Percentiles rank a stretch among this genome's conserved stretches.
phyloP scores from a whole-genome alignment of 2,888 invertebrate species.

The Hirtodrosophila trivittata region DNA sequence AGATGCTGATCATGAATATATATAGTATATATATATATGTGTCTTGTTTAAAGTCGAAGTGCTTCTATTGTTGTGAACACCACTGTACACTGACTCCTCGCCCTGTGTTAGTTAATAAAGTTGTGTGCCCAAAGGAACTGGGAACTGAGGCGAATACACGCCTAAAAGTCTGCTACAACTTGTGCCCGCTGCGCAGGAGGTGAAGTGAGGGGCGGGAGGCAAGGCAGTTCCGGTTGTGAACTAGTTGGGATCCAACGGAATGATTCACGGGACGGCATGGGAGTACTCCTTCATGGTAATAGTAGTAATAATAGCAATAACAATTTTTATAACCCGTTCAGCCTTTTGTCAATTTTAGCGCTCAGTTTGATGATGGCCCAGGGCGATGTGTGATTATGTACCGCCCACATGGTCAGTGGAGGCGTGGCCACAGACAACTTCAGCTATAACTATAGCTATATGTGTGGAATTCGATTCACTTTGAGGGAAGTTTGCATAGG shows the following conservation, averaged over 20 bases:
- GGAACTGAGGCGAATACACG: constrained; percentile 39
- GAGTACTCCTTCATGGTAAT: constrained; percentile 38
- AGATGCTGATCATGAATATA: no score
- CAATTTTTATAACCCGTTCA: constrained; percentile 73
- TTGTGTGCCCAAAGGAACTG: constrained; percentile 16
- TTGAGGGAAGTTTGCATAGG: no score
- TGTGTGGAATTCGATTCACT: no score
- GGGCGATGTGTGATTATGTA: no score
- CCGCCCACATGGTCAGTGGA: no score
- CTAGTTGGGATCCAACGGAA: constrained; percentile 23
- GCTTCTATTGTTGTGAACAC: no score
- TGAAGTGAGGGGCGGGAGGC: constrained; percentile 2
- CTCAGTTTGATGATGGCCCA: constrained; percentile 59
- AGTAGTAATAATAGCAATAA: constrained; percentile 71
- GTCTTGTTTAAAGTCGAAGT: no score
- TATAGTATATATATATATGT: no score
- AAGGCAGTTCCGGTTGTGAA: not conserved
- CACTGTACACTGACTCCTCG: no score
- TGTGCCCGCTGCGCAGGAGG: constrained; percentile 30
- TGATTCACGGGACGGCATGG: constrained; percentile 50
- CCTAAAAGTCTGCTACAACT: constrained; percentile 50
- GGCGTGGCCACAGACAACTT: no score
- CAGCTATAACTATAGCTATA: no score
- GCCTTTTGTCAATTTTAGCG: constrained; percentile 63
- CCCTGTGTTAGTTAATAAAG: constrained; percentile 43